Conservation (phyloP, 1,140 invertebrate genomes). For the Thaumetopoea pityocampa region DNA sequence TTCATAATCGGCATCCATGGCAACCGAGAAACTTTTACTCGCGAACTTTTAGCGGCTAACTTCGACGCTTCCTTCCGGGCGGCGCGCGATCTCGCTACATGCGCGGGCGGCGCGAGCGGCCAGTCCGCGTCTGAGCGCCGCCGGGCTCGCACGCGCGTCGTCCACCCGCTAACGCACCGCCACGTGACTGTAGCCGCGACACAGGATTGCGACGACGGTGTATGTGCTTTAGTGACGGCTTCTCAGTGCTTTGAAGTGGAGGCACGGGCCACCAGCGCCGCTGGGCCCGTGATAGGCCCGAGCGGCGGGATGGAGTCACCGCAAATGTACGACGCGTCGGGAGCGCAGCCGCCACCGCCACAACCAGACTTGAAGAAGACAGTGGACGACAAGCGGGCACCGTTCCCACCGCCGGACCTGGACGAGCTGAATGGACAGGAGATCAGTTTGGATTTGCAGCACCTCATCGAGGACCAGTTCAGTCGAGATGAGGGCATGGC, state of each 20-base stretch:
- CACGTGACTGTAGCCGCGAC: conserved; percentile 33
- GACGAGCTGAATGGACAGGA: conserved; percentile 92
- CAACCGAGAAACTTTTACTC: conserved; percentile 54
- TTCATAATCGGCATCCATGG: too few species aligned
- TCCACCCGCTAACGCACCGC: conserved; percentile 5
- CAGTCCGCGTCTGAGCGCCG: conserved; percentile 57
- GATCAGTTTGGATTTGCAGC: conserved; percentile 91
- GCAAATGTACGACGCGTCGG: conserved; percentile 82
- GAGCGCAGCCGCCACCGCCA: conserved; percentile 71
- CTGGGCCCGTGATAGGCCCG: conserved; percentile 62
- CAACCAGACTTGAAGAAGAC: conserved; percentile 72
- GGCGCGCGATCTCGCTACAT: conserved; percentile 55
- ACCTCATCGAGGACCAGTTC: conserved; percentile 93
- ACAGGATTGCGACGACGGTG: conserved; percentile 43
- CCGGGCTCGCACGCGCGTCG: conserved; percentile 34
- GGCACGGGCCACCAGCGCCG: conserved; percentile 56
- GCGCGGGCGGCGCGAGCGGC: conserved; percentile 36
- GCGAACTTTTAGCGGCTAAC: conserved; percentile 50
- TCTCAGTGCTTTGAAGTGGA: conserved; percentile 69
- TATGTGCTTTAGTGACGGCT: conserved; percentile 59
- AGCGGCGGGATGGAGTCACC: conserved; percentile 81
- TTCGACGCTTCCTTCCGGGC: conserved; percentile 66
- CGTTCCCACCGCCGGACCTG: conserved; percentile 86
- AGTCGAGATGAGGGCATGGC: conserved; percentile 82
- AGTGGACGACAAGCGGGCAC: conserved; percentile 67